Conservation (phyloP, 2,113 vertebrate species). For the Brachyistius frenatus region DNA sequence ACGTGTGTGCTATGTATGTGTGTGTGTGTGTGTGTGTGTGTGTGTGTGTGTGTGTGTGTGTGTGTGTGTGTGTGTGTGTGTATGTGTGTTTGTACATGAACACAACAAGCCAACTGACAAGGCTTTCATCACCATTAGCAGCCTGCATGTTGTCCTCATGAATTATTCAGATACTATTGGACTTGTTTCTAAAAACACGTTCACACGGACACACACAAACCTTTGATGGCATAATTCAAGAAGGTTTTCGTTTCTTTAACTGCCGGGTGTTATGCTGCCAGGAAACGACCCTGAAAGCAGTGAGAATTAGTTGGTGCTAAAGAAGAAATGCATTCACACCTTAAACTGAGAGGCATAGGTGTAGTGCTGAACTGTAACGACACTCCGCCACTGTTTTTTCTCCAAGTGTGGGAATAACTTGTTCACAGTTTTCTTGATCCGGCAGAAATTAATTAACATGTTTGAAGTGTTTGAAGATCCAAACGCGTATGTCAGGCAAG, state of each 20-base stretch:
- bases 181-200: conserved; percentile 37
- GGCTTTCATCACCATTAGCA: conserved; percentile 75
- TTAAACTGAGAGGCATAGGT: neutral
- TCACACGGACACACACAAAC: conserved; percentile 2
- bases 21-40: conserved; percentile 12
- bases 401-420: neutral
- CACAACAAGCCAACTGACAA: conserved; percentile 52
- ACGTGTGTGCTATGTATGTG: neutral
- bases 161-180: conserved; percentile 84
- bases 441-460: too few relatives aligned
- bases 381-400: too few relatives aligned
- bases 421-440: too few relatives aligned
- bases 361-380: too few relatives aligned
- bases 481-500: too few relatives aligned
- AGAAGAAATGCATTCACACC: too few relatives aligned
- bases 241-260: neutral
- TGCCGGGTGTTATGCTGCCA: neutral
- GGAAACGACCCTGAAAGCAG: neutral
- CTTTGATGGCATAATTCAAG: conserved; percentile 35
- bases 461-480: too few relatives aligned
- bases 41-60: conserved; percentile 35
- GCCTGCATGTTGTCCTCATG: conserved; percentile 79
- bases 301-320: neutral
- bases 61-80: conserved; percentile 17
- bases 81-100: conserved; percentile 41